Conservation (phyloP, 2,797 vertebrate genomes). For the Schizopygopsis pylzovi region DNA sequence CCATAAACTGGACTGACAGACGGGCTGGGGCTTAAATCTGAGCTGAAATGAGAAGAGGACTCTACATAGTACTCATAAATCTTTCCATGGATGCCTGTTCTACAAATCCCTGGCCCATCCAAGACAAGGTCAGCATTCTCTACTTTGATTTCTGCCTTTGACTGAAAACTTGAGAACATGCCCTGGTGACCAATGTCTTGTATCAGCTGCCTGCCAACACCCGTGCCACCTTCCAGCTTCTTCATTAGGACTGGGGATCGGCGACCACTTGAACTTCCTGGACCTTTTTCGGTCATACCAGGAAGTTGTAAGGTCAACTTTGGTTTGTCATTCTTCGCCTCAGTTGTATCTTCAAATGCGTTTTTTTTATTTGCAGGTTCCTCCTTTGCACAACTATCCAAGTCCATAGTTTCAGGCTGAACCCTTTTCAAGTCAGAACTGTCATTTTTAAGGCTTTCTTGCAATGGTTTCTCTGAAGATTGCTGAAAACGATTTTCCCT, state of each 20-base stretch:
- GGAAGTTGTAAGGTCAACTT: constrained; percentile 68
- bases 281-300: constrained; percentile 58
- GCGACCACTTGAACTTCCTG: constrained; percentile 64
- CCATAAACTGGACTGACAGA: constrained; percentile 18
- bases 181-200: constrained; percentile 69
- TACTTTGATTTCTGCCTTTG: constrained; percentile 83
- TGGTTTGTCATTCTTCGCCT: constrained; percentile 52
- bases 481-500: constrained; percentile 35
- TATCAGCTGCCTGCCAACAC: constrained; percentile 78
- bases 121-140: constrained; percentile 80
- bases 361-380: constrained; percentile 11
- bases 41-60: constrained; percentile 79
- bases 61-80: constrained; percentile 88
- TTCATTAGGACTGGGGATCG: constrained; percentile 76
- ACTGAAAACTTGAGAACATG: constrained; percentile 82
- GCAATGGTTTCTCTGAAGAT: constrained; percentile 38
- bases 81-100: constrained; percentile 79
- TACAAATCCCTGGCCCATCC: constrained; percentile 60
- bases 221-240: constrained; percentile 74
- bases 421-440: not conserved
- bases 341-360: constrained; percentile 1
- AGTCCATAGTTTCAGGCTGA: not conserved
- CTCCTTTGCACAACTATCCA: constrained; percentile 14
- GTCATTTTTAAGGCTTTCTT: constrained; percentile 13
- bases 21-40: constrained; percentile 58